Base-by-base conservation (phyloP, 2,888 invertebrate species). In the Ophion ellenae region DNA sequence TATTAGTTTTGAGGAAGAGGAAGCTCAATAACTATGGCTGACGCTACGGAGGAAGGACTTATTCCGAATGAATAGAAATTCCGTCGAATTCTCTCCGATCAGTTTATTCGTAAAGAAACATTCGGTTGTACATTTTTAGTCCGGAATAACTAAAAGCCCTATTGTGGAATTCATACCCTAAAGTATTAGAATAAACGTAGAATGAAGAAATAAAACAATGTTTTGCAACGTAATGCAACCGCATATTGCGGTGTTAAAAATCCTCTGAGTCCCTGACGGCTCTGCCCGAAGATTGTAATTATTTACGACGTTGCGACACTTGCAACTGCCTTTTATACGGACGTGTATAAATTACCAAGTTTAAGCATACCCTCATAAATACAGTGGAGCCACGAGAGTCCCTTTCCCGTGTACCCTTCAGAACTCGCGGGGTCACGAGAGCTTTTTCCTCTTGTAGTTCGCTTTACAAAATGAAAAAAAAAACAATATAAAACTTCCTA, bases 321-420 rank as follows among this genome's bases (percentile, higher is more conserved):
- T 83, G 73, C 82, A 81, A 75, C 75, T 80, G 47, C 61, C 40
- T 73, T 80, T 40, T 67, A 74, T 78, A 76, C 82, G 73, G 83
- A 84, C 80, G 76, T 71, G 80, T 82, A 84, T 87, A 87, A 87
- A 88, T 89, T 86, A 87, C 70, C 84, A 85, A 86, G 88, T 89
- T 89, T 88, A 89, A 89, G 88, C 87, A 88, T 88, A 89, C 89
- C 87, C 86, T 84, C 87, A 88, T 89, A 90, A 90, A 90, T 90
- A 88, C 76, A 85, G 78, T 64, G 74, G 78, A 81, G 79, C 81
- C 76, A 5, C 53, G 17, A 53, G 79, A 83, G 76, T 77, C 80
- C 81, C 84, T 80, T 85, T 82, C 81, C 61, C 9, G 36, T 20
- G 69, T 61, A 40, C 59, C 20, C 59, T 47, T 24, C 76, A 24